Base-by-base conservation (phyloP, 2,113 vertebrate species). In the Saccopteryx bilineata region DNA sequence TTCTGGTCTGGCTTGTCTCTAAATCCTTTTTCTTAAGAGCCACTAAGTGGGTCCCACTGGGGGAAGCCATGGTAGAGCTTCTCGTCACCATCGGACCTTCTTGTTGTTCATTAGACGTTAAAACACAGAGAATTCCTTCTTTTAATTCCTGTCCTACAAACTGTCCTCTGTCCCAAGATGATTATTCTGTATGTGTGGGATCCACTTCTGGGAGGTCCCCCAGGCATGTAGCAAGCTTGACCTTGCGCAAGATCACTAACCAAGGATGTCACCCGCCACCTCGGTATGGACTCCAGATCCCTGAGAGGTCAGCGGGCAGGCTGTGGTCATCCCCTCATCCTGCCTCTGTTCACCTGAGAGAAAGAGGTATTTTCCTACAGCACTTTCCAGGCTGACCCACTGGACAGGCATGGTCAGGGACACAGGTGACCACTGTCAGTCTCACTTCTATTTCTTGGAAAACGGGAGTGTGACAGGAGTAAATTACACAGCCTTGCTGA, bases 291-390 rank as follows among this genome's bases (percentile, higher is more conserved):
- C 33, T 58, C 48, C 52, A 0, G 85, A 26, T 19, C 14, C 39
- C 39, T 1, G 1, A n/a, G 61, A 39, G 48, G 31, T 33, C 33
- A 23, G 69, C 0, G 17, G n/a, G 17, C 72, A 28, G 52, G 18
- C n/a, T 18, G 14, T 2, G 48, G 5, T 46, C 10, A 13, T 4
- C 17, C 10, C 54, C 17, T 50, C 0, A 0, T 2, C 61, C 48
- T 52, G 19, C 66, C 71, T 54, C 13, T 48, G 21, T 12, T 48
- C 50, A 17, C 26, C 76, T 9, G 28, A 14, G 24, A 19, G 3
- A 46, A 7, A 12, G 2, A 18, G 24, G 48, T 12, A 8, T 18
- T 31, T 81, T 71, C 21, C 39, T 46, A 28, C 24, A 76, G 7
- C 5, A 15, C 17, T 2, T 60, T 33, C 56, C 5, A 10, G 21